phyloP scores from a whole-genome alignment of 2,113 vertebrate genomes.

The Aldabrachelys gigantea region DNA sequence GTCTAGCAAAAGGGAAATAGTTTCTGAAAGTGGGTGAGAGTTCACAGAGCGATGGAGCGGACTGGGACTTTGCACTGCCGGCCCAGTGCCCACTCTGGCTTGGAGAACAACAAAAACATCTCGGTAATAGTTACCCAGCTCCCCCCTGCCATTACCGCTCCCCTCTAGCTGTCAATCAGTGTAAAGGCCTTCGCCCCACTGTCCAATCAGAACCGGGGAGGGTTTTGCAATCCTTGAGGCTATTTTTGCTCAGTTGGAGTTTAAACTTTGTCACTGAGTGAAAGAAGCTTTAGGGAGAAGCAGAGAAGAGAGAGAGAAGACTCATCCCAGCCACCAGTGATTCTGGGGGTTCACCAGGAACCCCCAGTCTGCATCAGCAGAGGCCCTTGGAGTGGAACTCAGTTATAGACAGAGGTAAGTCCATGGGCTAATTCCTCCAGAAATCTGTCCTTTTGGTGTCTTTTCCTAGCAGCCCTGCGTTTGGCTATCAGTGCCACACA shows the following conservation, averaged over 20 bases:
- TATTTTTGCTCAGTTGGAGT: constrained; percentile 69
- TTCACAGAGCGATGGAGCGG: constrained; percentile 30
- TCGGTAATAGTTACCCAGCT: constrained; percentile 74
- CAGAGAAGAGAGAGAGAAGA: background rate
- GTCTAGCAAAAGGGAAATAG: constrained; percentile 19
- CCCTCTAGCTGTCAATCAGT: background rate
- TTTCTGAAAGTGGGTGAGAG: constrained; percentile 74
- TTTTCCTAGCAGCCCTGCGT: no score
- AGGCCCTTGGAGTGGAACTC: background rate
- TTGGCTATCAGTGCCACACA: background rate
- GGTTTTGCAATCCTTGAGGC: constrained; percentile 23
- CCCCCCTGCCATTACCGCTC: background rate
- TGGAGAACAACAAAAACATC: constrained; percentile 57
- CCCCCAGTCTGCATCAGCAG: background rate
- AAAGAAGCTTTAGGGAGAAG: background rate
- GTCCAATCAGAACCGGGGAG: constrained; percentile 41
- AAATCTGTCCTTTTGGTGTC: background rate
- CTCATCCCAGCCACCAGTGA: background rate
- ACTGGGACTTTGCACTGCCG: constrained; percentile 62
- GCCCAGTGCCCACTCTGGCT: constrained; percentile 8
- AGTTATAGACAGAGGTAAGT: constrained; percentile 55
- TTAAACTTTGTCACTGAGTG: constrained; percentile 59
- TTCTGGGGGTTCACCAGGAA: background rate
- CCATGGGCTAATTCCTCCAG: background rate
- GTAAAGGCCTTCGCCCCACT: background rate